Evolutionary conservation across 2,888 invertebrate species (phyloP), one percentile per base, ranked within the genome.

Genomic region (Elegia similella): DNA sequence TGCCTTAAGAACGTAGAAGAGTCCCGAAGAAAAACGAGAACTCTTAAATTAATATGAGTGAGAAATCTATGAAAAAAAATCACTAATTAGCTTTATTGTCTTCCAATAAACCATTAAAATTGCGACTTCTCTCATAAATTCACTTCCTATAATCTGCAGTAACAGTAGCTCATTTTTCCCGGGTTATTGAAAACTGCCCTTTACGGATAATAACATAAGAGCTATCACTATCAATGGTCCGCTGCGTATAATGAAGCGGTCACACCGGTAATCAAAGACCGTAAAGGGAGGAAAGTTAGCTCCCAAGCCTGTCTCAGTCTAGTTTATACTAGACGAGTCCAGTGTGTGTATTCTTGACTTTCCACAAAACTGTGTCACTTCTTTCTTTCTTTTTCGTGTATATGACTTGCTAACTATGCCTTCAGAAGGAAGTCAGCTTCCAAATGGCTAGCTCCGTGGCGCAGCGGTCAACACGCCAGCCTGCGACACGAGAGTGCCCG

Each of bases 201-300:
- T 54, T 54, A 54, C 3, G 16, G 42, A 8, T 42, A 54, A 54
- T 43, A 30, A 42, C 30, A 54, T 54, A 54, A 42, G 43, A n/a
- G 12, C 29, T 30, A 43, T 30, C 43, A 13, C 29, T 30, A 30
- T 43, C 43, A 15, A 43, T 29, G 30, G 48, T 30, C 13, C 48
- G 15, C 13, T 50, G 38, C 42, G 42, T 55, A 48, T 56, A 42
- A 56, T 48, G 47, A 56, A 48, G 56, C 42, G 48, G 56, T 56
- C 29, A 47, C 42, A 48, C 48, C 48, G 48, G 56, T 56, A 56
- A 48, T 48, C 47, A 47, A 15, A 48, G 56, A 47, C 48, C 23
- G 56, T 29, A 48, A 56, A 48, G 56, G 56, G 56, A 56, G 56
- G 56, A 56, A 56, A 56, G 56, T 56, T 56, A 56, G 30, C 55